phyloP scores from a whole-genome alignment of 2,888 invertebrate genomes.

The Uropetala carovei region DNA sequence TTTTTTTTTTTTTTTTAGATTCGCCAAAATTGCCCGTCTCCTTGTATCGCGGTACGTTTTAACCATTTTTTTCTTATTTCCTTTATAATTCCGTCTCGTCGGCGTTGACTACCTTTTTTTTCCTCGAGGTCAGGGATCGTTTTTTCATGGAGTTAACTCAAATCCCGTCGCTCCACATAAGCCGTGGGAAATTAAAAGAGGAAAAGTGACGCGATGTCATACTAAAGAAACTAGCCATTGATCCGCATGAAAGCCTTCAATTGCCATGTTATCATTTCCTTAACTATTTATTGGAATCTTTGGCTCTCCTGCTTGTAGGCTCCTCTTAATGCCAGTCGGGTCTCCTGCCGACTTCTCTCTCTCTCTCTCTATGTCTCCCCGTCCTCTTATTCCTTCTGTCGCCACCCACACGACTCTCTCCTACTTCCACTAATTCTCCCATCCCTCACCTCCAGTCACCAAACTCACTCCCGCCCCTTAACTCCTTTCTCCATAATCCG shows the following conservation, averaged over 20 bases:
- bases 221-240: neutral
- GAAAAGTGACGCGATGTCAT: neutral
- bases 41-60: neutral
- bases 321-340: neutral
- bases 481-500: slow-evolving; percentile 42
- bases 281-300: slow-evolving; percentile 25
- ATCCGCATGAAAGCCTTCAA: slow-evolving; percentile 4
- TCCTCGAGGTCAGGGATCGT: neutral
- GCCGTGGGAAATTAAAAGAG: neutral
- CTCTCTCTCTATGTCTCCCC: neutral
- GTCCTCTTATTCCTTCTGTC: too few species aligned
- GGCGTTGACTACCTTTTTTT: neutral
- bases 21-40: too few species aligned
- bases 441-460: neutral
- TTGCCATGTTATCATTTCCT: slow-evolving; percentile 23
- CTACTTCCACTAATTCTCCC: neutral
- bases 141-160: neutral
- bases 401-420: neutral
- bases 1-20: too few species aligned
- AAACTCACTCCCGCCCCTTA: neutral
- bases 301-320: neutral
- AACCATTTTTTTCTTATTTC: neutral
- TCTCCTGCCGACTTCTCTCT: slow-evolving; percentile 8
- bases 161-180: neutral
- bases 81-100: neutral